Percentiles rank a stretch among this genome's conserved stretches.
Conservation (phyloP, 1,140 invertebrate genomes). For the Euglossa dilemma region DNA sequence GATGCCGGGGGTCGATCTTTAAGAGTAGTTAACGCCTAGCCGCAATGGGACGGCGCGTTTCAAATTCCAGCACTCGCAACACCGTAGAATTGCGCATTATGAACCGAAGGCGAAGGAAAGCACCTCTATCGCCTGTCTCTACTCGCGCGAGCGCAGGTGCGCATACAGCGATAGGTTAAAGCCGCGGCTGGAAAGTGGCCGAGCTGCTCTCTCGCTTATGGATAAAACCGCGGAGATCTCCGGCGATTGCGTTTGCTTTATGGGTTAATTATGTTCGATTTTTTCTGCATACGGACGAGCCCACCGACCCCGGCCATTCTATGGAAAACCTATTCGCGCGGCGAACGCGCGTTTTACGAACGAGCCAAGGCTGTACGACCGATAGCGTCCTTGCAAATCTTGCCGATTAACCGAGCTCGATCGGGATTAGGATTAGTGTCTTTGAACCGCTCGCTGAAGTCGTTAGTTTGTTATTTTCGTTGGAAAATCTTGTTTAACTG, state of each 20-base stretch:
- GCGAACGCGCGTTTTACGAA: constrained; percentile 43
- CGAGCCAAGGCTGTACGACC: constrained; percentile 14
- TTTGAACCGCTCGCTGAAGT: background rate
- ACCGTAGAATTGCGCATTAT: constrained; percentile 56
- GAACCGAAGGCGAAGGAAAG: constrained; percentile 56
- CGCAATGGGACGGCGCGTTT: constrained; percentile 44
- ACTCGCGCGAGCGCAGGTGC: constrained; percentile 34
- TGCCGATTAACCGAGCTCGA: constrained; percentile 30
- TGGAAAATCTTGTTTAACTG: too few species aligned
- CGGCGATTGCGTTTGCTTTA: constrained; percentile 72
- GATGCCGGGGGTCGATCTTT: background rate
- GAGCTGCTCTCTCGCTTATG: constrained; percentile 53
- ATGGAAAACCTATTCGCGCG: constrained; percentile 57
- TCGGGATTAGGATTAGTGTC: background rate
- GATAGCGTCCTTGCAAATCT: constrained; percentile 26
- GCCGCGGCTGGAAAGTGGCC: constrained; percentile 33
- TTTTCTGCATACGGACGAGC: constrained; percentile 58
- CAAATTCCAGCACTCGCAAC: constrained; percentile 61
- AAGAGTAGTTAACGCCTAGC: constrained; percentile 32
- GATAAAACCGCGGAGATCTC: constrained; percentile 62
- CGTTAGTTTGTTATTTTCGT: too few species aligned
- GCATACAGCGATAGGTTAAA: constrained; percentile 18
- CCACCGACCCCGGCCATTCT: constrained; percentile 48
- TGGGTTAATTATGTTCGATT: constrained; percentile 75
- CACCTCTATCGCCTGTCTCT: constrained; percentile 41